These are phyloP conservation scores for Clinocottus analis DNA, from an alignment of 2,113 vertebrate genomes.

Conservation along the genomic window DNA sequence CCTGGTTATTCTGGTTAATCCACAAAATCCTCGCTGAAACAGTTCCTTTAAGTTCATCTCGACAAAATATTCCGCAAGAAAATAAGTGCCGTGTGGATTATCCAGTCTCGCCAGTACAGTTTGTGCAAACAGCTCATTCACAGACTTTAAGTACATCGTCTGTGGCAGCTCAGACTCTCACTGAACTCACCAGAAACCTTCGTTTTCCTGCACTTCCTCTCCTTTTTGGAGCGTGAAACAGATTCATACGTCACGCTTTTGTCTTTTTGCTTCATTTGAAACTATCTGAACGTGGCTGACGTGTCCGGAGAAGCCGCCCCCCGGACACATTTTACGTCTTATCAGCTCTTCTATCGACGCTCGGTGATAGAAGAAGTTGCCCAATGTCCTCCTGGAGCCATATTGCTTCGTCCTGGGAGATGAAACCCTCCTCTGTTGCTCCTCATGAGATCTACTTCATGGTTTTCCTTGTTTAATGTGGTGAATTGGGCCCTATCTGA, in stretches of 20 bases:
- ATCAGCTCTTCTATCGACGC: neutral
- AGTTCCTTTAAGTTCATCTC: neutral
- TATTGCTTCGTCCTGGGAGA: neutral
- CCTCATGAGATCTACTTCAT: neutral
- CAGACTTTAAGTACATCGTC: neutral
- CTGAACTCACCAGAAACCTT: neutral
- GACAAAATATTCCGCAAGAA: neutral
- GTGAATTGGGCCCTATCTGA: neutral
- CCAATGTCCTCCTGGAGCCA: too few species aligned
- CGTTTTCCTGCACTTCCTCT: neutral
- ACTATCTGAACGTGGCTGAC: neutral
- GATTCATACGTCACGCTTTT: neutral
- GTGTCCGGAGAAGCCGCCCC: too few species aligned
- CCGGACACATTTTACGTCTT: neutral
- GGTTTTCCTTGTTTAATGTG: too few species aligned
- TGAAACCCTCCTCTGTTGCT: neutral
- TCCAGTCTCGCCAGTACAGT: neutral
- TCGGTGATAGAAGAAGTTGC: neutral
- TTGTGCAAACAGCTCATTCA: neutral
- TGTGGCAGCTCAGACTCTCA: neutral
- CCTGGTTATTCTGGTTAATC: neutral
- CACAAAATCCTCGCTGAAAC: slow-evolving; percentile 3
- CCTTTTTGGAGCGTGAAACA: neutral
- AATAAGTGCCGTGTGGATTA: slow-evolving; percentile 18
- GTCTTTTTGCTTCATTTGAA: neutral